Conservation (phyloP, 2,888 invertebrate genomes). For the Melinaea marsaeus region DNA sequence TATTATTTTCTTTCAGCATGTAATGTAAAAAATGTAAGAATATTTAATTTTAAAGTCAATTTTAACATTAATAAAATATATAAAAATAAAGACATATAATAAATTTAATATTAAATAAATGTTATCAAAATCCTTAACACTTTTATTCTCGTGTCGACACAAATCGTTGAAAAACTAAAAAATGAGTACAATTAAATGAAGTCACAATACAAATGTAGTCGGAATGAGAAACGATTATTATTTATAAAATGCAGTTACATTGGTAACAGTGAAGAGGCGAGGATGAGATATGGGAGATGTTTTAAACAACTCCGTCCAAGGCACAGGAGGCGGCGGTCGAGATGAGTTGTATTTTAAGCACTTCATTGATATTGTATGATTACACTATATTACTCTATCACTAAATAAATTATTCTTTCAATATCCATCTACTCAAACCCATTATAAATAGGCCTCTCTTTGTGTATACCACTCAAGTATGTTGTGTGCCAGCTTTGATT, state of each 20-base stretch:
- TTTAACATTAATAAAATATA: too few relatives aligned
- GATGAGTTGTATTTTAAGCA: background rate
- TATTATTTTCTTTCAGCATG: too few relatives aligned
- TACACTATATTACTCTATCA: too few relatives aligned
- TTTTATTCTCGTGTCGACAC: slow-evolving; percentile 3
- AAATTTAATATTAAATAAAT: background rate
- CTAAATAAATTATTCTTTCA: too few relatives aligned
- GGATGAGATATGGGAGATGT: background rate
- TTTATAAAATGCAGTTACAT: slow-evolving; percentile 3
- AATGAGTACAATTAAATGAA: background rate
- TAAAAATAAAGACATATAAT: too few relatives aligned
- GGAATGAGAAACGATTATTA: background rate
- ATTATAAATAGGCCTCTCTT: too few relatives aligned
- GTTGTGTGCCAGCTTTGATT: too few relatives aligned
- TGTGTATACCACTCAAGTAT: too few relatives aligned
- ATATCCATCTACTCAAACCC: too few relatives aligned
- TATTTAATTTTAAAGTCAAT: too few relatives aligned
- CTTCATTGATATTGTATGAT: background rate
- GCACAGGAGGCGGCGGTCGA: background rate
- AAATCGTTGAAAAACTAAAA: background rate
- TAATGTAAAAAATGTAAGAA: too few relatives aligned
- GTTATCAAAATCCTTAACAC: background rate
- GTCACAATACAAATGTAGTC: slow-evolving; percentile 3
- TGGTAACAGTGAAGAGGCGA: slow-evolving; percentile 2
- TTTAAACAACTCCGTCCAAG: background rate